phyloP scores from a whole-genome alignment of 92 coral and sea anemone genomes.

The Porites divaricata region DNA sequence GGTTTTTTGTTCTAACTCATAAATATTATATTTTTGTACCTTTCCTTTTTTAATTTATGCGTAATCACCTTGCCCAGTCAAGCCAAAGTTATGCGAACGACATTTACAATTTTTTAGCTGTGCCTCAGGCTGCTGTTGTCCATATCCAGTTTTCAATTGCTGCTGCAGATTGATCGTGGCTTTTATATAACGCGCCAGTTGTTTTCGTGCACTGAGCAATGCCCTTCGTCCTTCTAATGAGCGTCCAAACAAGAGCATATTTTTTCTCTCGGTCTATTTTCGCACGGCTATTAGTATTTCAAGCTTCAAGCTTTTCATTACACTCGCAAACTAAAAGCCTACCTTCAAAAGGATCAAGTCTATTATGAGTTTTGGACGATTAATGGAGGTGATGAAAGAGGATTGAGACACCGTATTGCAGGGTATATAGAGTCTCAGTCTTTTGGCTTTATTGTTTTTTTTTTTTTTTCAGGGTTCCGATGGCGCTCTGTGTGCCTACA shows the following conservation, averaged over 20 bases:
- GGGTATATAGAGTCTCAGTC: background rate
- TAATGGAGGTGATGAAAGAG: background rate
- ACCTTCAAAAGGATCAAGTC: slow-evolving; percentile 14
- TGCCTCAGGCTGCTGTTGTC: background rate
- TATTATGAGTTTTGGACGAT: slow-evolving; percentile 2
- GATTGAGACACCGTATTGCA: background rate
- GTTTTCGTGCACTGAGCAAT: slow-evolving; percentile 26
- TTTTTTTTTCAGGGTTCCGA: slow-evolving; percentile 1
- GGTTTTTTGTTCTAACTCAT: slow-evolving; percentile 13
- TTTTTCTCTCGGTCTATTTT: slow-evolving; percentile 19
- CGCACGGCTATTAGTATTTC: slow-evolving; percentile 46
- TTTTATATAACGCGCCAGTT: slow-evolving; percentile 1
- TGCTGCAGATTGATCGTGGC: background rate
- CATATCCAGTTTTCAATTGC: background rate
- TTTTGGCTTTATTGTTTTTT: slow-evolving; percentile 5
- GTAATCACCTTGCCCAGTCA: background rate
- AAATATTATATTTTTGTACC: slow-evolving; percentile 1
- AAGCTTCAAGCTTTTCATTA: slow-evolving; percentile 14
- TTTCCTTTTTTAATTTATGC: background rate
- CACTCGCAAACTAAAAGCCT: slow-evolving; percentile 19
- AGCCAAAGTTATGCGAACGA: background rate
- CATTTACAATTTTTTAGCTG: background rate
- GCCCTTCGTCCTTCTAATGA: background rate
- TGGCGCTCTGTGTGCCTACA: slow-evolving; percentile 21
- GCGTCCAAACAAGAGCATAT: slow-evolving; percentile 25